A percentile compares a stretch with the other conserved stretches of the same genome.
Evolutionary conservation across 2,113 vertebrate species (phyloP).

Genomic region (Proteles cristata): DNA sequence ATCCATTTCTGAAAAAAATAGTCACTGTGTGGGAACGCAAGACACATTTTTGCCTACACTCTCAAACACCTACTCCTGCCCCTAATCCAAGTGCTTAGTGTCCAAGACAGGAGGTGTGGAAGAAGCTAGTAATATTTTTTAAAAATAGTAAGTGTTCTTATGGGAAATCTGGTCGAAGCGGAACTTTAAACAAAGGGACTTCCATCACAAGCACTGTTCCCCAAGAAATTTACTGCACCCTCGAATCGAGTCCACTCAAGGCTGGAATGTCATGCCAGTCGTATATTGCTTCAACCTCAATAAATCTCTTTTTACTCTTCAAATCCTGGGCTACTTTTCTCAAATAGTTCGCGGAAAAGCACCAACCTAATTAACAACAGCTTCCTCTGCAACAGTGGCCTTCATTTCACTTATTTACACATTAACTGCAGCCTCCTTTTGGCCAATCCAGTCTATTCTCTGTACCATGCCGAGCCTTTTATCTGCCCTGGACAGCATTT

Average conservation of each 20-base stretch:
- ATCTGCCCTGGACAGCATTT: slow-evolving; percentile 92
- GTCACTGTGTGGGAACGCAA: background rate
- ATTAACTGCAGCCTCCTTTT: slow-evolving; percentile 89
- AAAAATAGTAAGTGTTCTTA: background rate
- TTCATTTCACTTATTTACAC: slow-evolving; percentile 94
- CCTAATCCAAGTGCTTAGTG: background rate
- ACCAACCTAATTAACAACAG: slow-evolving; percentile 90
- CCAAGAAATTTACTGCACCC: slow-evolving; percentile 82
- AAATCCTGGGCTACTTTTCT: slow-evolving; percentile 82
- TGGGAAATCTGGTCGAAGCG: slow-evolving; percentile 63
- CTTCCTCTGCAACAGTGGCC: slow-evolving; percentile 88
- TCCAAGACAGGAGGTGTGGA: background rate
- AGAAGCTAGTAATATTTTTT: background rate
- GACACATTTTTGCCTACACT: slow-evolving; percentile 5
- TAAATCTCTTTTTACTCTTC: slow-evolving; percentile 83
- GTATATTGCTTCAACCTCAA: slow-evolving; percentile 81
- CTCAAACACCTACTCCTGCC: background rate
- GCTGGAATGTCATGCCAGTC: slow-evolving; percentile 74
- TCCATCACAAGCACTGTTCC: slow-evolving; percentile 56
- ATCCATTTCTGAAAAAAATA: background rate
- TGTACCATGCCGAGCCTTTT: slow-evolving; percentile 88
- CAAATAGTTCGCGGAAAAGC: slow-evolving; percentile 87
- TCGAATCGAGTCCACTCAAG: slow-evolving; percentile 77
- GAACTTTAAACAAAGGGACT: slow-evolving; percentile 82
- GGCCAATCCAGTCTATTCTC: slow-evolving; percentile 88